Base-by-base conservation (phyloP, 1,140 invertebrate species). In the Papilio helenus region DNA sequence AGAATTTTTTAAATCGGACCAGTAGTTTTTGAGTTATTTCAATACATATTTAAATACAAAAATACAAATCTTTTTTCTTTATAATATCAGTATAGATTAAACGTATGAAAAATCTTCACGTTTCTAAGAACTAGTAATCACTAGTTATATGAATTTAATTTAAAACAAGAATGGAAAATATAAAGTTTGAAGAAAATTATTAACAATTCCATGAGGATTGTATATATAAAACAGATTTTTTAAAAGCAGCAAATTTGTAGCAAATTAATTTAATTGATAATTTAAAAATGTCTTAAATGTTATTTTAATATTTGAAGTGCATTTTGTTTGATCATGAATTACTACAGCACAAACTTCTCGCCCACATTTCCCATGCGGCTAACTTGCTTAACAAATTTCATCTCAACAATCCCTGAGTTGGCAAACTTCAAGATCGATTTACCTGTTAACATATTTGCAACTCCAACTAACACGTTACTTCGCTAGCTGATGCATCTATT, bases 381-480 rank as follows among this genome's bases (percentile, higher is more conserved):
- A 87, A 86, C 84, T 86, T 86, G 68, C 79, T 82, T 87, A 88
- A 90, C 86, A 86, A 91, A 89, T 91, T 89, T 83, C 87, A 87
- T 83, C 51, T 65, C 81, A 88, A 87, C 89, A 89, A 91, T 89
- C 85, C 88, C 85, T 77, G 78, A 86, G 85, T 85, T 80, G 42
- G 80, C 81, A 76, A 86, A 89, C 85, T 85, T 73, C 78, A 84
- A 85, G 84, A 89, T 90, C 86, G 87, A 90, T 91, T 88, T 85
- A 88, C 88, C 88, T 91, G 90, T 89, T 90, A 91, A 87, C 90
- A 89, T 89, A 90, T 90, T 90, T 89, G 86, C 81, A 89, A 86
- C 83, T 86, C 84, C 80, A 81, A 83, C 72, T 51, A 73, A 49
- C 23, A 42, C n/a, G n/a, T 46, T 74, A 74, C 72, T 49, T 16